A percentile compares a stretch with the other conserved stretches of the same genome.
Conservation (phyloP, 2,113 vertebrate species). For the Dipodomys stephensi region DNA sequence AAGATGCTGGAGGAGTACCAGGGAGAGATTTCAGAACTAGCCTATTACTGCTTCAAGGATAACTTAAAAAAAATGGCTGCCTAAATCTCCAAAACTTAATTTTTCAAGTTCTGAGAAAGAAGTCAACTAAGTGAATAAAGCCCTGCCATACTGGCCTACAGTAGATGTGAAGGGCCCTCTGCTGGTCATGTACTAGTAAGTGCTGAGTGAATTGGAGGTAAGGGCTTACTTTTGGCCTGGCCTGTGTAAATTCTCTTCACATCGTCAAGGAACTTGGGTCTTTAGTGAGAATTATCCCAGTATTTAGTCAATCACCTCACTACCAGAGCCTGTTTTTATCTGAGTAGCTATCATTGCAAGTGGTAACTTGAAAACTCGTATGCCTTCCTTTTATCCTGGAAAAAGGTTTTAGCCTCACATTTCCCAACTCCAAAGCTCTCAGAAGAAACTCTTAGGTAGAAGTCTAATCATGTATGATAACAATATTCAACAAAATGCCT, state of each 20-base stretch:
- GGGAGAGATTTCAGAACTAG: not conserved
- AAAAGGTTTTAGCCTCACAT: not conserved
- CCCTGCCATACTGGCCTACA: not conserved
- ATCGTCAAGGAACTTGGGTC: not conserved
- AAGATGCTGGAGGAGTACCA: not conserved
- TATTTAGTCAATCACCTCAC: not conserved
- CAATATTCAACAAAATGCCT: not conserved
- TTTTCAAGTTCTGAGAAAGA: slow-evolving; percentile 34
- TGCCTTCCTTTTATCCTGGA: not conserved
- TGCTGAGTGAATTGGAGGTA: not conserved
- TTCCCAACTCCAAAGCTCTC: not conserved
- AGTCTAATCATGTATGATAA: not conserved
- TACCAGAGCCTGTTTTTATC: not conserved
- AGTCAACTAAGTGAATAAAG: not conserved
- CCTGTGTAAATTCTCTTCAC: not conserved
- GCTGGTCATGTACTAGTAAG: not conserved
- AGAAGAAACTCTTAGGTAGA: not conserved
- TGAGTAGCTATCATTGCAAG: not conserved
- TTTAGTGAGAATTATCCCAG: not conserved
- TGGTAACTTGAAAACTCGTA: not conserved
- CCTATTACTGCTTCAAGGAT: not conserved
- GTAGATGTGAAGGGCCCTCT: not conserved
- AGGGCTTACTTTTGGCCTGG: not conserved
- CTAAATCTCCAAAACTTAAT: not conserved
- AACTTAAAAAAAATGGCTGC: not conserved